Evolutionary conservation across 2,797 vertebrate genomes (phyloP), one percentile per base, ranked within the genome.

Genomic region (Chaetophractus vellerosus): DNA sequence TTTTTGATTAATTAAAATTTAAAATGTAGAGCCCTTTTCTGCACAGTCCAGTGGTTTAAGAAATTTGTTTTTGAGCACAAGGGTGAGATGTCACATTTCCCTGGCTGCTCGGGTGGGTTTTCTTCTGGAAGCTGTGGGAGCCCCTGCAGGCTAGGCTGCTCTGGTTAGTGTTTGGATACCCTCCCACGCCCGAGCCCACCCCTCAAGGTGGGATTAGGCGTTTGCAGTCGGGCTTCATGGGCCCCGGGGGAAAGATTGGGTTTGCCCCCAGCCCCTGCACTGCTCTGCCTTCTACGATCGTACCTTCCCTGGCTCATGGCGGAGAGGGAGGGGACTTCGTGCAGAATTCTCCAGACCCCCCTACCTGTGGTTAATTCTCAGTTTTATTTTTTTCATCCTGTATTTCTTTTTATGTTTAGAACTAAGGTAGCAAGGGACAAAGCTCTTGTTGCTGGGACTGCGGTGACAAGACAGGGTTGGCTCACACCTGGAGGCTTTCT

Each of bases 241-340:
- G 31, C 12, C 85, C 59, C 19, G 0, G 63, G 72, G 75, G 72
- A 36, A 76, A 5, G 36, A 50, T 33, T 33, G 79, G 5, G 0
- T 9, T 50, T 19, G 55, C 3, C 24, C 24, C 5, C 16, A 4
- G 21, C 16, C 14, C 52, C 9, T 28, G 26, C 6, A 0, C 4
- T 16, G 6, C n/a, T 50, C 26, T 61, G 1, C 10, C 63, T 80
- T 15, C 36, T 14, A 6, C 11, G 76, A 50, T 14, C 45, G 64
- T 0, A 0, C n/a, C 26, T 26, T 91, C 9, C 24, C 24, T 24
- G 14, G 14, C 5, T 0, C 0, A 0, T 33, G 75, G 24, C 0
- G 9, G 14, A 31, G 55, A 55, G 9, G 78, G 48, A 19, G 10
- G 19, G 0, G 21, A 33, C 23, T 41, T 71, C 1, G 1, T 14